Evolutionary conservation across 30 jellyfish, hydroid and myxozoan genomes (phyloP).

Genomic region (Aurelia aurita complex sp. Pacific): DNA sequence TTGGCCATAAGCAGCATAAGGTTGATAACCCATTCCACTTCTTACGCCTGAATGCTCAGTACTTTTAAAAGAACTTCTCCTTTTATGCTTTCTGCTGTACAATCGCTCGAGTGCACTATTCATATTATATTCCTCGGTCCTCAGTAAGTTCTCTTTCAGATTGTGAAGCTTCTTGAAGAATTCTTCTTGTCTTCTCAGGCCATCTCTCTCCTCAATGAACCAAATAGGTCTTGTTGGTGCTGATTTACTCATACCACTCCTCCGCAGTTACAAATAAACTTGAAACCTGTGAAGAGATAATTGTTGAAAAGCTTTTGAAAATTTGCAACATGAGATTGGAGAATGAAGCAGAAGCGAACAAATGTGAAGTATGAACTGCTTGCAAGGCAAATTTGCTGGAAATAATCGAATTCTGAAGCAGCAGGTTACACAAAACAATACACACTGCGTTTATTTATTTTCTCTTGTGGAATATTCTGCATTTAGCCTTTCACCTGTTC

Average conservation of each 20-base stretch:
- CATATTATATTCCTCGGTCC: constrained; percentile 9
- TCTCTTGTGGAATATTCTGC: too few relatives aligned
- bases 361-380: too few relatives aligned
- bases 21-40: not conserved
- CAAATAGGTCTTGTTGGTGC: constrained; percentile 29
- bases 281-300: too few relatives aligned
- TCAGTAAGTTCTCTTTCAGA: constrained; percentile 15
- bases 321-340: too few relatives aligned
- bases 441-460: too few relatives aligned
- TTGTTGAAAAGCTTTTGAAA: too few relatives aligned
- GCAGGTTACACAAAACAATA: too few relatives aligned
- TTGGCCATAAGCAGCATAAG: not conserved
- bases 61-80: not conserved
- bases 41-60: not conserved
- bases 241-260: constrained; percentile 12
- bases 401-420: too few relatives aligned
- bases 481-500: too few relatives aligned
- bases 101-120: constrained; percentile 33
- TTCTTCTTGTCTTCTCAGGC: constrained; percentile 12
- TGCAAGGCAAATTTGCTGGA: too few relatives aligned
- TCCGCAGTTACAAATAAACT: too few relatives aligned
- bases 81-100: constrained; percentile 8
- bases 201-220: constrained; percentile 10
- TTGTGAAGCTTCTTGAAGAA: constrained; percentile 24
- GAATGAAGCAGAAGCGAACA: too few relatives aligned